phyloP scores from a whole-genome alignment of 2,888 invertebrate genomes.

The Emmelina monodactyla region DNA sequence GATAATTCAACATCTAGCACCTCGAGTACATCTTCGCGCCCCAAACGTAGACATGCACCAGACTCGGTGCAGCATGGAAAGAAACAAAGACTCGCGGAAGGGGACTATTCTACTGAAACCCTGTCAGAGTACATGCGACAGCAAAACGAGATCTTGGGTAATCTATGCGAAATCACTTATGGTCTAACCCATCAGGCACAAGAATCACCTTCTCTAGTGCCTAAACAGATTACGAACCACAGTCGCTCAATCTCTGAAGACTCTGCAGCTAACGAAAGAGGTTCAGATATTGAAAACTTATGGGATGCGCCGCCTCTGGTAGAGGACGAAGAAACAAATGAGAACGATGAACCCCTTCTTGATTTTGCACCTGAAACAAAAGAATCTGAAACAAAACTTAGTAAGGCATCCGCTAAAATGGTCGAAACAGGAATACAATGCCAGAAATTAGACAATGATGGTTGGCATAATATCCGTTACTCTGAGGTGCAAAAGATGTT shows the following conservation, averaged over 20 bases:
- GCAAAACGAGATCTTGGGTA: not conserved
- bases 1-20: not conserved
- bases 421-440: conserved; percentile 4
- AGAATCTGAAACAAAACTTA: conserved; percentile 3
- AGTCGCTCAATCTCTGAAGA: not conserved
- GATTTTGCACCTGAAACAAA: conserved; percentile 6
- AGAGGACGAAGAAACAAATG: not conserved
- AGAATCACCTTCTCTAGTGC: not conserved
- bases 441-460: conserved; percentile 2
- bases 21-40: not conserved
- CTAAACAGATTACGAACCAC: too few species aligned
- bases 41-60: conserved; percentile 1
- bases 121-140: not conserved
- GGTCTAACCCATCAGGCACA: not conserved
- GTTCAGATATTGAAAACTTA: not conserved
- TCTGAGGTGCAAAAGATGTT: conserved; percentile 13
- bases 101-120: too few species aligned
- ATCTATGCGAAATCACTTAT: not conserved
- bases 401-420: conserved; percentile 1
- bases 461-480: conserved; percentile 12
- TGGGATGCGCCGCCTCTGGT: not conserved
- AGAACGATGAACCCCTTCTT: not conserved
- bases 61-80: not conserved
- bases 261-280: not conserved
- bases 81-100: too few species aligned